Evolutionary conservation across 2,888 invertebrate species (phyloP), one percentile per base, ranked within the genome.

Genomic region (Microchrysa polita): DNA sequence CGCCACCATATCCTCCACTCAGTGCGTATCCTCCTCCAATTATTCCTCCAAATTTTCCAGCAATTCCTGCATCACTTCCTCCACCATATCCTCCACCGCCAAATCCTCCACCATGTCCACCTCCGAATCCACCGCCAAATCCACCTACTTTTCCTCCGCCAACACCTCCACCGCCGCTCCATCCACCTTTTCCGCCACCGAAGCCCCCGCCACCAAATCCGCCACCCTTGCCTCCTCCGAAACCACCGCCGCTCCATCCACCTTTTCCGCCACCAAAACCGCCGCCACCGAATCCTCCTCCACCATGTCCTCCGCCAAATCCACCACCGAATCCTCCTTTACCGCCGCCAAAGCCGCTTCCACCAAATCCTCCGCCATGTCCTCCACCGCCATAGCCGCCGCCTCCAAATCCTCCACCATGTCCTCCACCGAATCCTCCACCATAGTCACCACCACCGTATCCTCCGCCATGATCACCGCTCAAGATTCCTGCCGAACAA

Each of bases 391-490:
- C 67, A 5, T 27, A n/a, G 42, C 42, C 16, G 7, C 67, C 27
- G 16, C 67, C 67, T 22, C 67, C 67, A 16, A n/a, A 16, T 20
- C 57, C 57, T 20, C 57, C 57, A 9, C 57, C 61, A n/a, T 53
- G 53, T 42, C 18, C 53, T 57, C 65, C 65, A 40, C 65, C 60
- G 23, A 57, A 57, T 60, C 60, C 60, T 60, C 60, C 60, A 44
- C 77, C 74, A 5, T 78, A 79, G 65, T 74, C 78, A 1, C 82
- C 20, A 4, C 16, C 22, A 2, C 57, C 80, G 53, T 85, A 85
- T 20, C 34, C 73, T 23, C 77, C 78, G 57, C 79, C 79, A 18
- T 20, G n/a, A 34, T 34, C 27, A 5, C 81, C 80, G 9, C 78
- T 34, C 27, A 48, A 57, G 9, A 27, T 42, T 72, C 72, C 72